These are phyloP conservation scores for Helicolenus hilgendorfi DNA, from an alignment of 2,797 vertebrate species.

Conservation along the genomic window DNA sequence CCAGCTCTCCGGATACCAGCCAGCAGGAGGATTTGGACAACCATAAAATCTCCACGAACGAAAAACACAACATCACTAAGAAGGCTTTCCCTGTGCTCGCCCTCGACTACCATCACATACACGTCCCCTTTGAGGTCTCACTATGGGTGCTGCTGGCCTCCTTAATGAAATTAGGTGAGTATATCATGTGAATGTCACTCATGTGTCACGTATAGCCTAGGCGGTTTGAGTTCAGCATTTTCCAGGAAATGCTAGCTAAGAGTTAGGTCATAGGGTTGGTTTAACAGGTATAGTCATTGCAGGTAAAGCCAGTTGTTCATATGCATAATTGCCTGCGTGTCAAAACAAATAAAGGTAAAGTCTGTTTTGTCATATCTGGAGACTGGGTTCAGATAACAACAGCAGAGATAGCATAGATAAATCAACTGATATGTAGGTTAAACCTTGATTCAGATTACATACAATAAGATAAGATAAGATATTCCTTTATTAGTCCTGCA, in stretches of 20 bases:
- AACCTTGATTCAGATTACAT: neutral
- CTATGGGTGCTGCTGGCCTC: slow-evolving; percentile 97
- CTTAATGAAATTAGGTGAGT: slow-evolving; percentile 97
- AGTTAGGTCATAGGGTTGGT: no score
- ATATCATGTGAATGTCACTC: neutral
- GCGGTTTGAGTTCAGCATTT: neutral
- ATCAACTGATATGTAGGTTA: no score
- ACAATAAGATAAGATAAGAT: no score
- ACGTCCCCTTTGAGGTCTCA: slow-evolving; percentile 93
- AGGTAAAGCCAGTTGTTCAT: neutral
- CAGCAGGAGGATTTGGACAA: accelerated
- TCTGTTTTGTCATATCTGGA: neutral
- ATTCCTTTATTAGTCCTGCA: no score
- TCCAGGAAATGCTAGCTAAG: slow-evolving; percentile 16
- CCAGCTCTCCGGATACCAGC: slow-evolving; percentile 64
- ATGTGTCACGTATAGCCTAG: no score
- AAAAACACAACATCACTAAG: slow-evolving; percentile 30
- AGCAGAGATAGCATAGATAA: neutral
- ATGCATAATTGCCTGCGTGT: neutral
- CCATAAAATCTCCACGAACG: no score
- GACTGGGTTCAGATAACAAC: no score
- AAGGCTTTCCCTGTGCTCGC: slow-evolving; percentile 94
- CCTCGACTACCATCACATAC: slow-evolving; percentile 90
- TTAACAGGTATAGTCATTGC: neutral
- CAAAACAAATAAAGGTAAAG: neutral